phyloP scores from a whole-genome alignment of 2,888 invertebrate genomes.

The Octodonta nipae region DNA sequence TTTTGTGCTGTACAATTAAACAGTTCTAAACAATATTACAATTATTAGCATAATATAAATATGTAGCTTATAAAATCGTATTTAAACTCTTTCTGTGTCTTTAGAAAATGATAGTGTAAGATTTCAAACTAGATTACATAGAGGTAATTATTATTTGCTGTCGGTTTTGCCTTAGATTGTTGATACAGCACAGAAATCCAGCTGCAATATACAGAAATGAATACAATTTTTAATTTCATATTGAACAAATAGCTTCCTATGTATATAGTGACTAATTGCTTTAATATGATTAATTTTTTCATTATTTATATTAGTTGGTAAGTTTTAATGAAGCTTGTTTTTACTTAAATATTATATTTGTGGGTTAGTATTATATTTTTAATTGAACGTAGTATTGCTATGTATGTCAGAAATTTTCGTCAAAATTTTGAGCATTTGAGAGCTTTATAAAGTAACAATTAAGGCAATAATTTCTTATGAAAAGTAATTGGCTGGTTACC shows the following conservation, averaged over 20 bases:
- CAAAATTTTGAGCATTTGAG: no score
- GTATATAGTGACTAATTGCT: neutral
- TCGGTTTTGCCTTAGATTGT: constrained; percentile 15
- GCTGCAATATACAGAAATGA: constrained; percentile 5
- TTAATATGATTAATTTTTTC: constrained; percentile 1
- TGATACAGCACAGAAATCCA: constrained; percentile 9
- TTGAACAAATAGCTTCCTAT: neutral
- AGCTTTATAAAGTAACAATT: no score
- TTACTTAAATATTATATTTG: no score
- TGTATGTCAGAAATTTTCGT: no score
- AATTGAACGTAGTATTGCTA: no score
- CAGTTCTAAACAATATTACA: constrained; percentile 15
- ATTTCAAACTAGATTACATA: constrained; percentile 12
- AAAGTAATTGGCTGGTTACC: no score
- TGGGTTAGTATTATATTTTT: no score
- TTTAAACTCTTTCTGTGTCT: constrained; percentile 28
- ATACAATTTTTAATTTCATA: constrained; percentile 2
- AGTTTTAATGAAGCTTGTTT: no score
- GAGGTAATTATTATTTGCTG: constrained; percentile 8
- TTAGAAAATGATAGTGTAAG: constrained; percentile 21
- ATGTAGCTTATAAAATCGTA: constrained; percentile 23
- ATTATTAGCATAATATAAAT: constrained; percentile 21
- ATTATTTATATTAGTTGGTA: no score
- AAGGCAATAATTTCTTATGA: no score
- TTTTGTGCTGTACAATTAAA: constrained; percentile 18